Conservation (phyloP, 1,140 invertebrate genomes). For the Pachypeltis micranthus region DNA sequence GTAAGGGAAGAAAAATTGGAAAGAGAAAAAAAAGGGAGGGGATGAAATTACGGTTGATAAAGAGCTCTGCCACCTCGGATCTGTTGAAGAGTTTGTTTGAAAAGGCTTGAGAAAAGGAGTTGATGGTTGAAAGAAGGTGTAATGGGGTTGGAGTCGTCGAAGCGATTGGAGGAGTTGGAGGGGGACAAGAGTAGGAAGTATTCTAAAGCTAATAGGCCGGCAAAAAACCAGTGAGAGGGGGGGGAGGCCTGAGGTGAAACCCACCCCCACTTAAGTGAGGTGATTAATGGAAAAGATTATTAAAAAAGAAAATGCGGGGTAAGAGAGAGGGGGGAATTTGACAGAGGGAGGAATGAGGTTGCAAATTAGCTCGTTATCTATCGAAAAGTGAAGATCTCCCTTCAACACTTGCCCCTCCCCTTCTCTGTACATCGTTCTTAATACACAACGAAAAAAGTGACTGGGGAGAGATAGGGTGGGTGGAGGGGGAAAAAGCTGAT, state of each 20-base stretch:
- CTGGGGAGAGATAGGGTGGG: too few relatives aligned
- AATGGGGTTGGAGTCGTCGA: too few relatives aligned
- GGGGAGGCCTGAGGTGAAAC: neutral
- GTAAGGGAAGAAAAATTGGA: neutral
- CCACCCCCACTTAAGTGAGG: neutral
- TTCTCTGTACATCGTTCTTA: too few relatives aligned
- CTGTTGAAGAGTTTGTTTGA: neutral
- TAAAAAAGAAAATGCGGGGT: neutral
- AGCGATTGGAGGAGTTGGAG: too few relatives aligned
- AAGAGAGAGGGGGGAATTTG: neutral
- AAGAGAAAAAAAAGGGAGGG: slow-evolving; percentile 13
- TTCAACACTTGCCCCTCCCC: too few relatives aligned
- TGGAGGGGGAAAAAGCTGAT: too few relatives aligned
- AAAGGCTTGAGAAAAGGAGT: neutral
- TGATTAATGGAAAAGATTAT: neutral
- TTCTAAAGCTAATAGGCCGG: neutral
- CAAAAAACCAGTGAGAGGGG: neutral
- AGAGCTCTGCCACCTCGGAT: neutral
- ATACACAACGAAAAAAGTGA: too few relatives aligned
- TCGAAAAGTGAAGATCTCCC: too few relatives aligned
- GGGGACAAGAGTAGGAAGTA: neutral
- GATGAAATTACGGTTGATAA: neutral
- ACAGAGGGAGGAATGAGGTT: slow-evolving; percentile 14
- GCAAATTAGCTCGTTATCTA: neutral
- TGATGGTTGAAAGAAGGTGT: neutral